Evolutionary conservation across 2,888 invertebrate species (phyloP).

Genomic region (Heliconius cydno): DNA sequence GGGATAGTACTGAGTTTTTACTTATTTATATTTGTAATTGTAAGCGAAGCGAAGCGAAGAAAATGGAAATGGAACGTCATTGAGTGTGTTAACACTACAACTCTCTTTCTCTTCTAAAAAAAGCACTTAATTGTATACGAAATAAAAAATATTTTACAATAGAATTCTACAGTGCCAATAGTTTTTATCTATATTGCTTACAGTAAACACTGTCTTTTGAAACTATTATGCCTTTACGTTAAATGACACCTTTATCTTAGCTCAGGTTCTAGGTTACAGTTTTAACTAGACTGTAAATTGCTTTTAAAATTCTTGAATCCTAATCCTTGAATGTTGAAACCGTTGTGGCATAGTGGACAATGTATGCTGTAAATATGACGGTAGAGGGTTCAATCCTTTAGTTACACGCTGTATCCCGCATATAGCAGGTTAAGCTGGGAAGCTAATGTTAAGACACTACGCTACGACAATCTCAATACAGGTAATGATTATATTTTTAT

Average conservation of each 20-base stretch:
- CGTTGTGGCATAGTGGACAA: neutral
- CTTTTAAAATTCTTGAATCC: neutral
- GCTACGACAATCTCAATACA: too few relatives aligned
- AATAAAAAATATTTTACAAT: neutral
- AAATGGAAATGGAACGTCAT: too few relatives aligned
- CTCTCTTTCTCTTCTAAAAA: neutral
- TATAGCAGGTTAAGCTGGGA: too few relatives aligned
- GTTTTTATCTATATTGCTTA: constrained; percentile 3
- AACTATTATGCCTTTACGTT: constrained; percentile 12
- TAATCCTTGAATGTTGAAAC: neutral
- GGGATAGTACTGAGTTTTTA: too few relatives aligned
- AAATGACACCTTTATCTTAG: constrained; percentile 39
- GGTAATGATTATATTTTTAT: too few relatives aligned
- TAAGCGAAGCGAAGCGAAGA: too few relatives aligned
- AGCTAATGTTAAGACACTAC: neutral
- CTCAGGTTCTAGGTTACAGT: constrained; percentile 38
- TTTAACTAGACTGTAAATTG: constrained; percentile 28
- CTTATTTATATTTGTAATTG: neutral
- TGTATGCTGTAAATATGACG: fast-evolving
- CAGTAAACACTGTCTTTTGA: constrained; percentile 1
- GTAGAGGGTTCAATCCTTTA: neutral
- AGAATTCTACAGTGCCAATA: neutral
- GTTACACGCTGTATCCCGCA: too few relatives aligned
- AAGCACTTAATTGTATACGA: too few relatives aligned
- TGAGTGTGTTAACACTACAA: too few relatives aligned